A percentile compares a stretch with the other conserved stretches of the same genome.
Conservation (phyloP, 2,888 invertebrate genomes). For the Diarsia dahlii region DNA sequence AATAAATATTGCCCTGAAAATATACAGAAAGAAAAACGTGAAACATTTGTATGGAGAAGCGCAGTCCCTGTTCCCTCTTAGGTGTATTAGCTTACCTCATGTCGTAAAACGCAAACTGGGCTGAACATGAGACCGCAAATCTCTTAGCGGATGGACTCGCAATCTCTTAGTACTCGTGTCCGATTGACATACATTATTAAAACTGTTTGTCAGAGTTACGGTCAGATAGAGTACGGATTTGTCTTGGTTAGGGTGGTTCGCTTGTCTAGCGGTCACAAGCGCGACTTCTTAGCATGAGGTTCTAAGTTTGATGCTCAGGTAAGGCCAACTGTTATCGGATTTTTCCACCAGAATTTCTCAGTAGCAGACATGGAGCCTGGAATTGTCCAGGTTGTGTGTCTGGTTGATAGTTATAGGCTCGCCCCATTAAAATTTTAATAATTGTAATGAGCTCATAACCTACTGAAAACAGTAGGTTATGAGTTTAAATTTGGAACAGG, state of each 20-base stretch:
- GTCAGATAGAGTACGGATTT: background rate
- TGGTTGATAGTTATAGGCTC: too few relatives aligned
- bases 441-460: too few relatives aligned
- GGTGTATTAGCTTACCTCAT: constrained; percentile 37
- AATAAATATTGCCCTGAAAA: too few relatives aligned
- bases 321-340: too few relatives aligned
- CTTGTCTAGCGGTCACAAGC: background rate
- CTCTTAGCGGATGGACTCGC: constrained; percentile 33
- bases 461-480: too few relatives aligned
- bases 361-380: background rate
- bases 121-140: constrained; percentile 33
- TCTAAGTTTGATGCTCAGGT: too few relatives aligned
- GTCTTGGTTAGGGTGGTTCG: background rate
- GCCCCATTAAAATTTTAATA: too few relatives aligned
- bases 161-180: constrained; percentile 28
- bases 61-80: background rate
- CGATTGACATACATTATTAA: constrained; percentile 47
- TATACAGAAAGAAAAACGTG: too few relatives aligned
- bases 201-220: constrained; percentile 2
- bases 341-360: background rate
- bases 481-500: too few relatives aligned
- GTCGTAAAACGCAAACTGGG: constrained; percentile 41
- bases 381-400: too few relatives aligned
- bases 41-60: too few relatives aligned
- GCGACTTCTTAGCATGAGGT: too few relatives aligned